Evolutionary conservation across 2,888 invertebrate genomes (phyloP), one percentile per base, ranked within the genome.

Genomic region (Melinaea menophilus): DNA sequence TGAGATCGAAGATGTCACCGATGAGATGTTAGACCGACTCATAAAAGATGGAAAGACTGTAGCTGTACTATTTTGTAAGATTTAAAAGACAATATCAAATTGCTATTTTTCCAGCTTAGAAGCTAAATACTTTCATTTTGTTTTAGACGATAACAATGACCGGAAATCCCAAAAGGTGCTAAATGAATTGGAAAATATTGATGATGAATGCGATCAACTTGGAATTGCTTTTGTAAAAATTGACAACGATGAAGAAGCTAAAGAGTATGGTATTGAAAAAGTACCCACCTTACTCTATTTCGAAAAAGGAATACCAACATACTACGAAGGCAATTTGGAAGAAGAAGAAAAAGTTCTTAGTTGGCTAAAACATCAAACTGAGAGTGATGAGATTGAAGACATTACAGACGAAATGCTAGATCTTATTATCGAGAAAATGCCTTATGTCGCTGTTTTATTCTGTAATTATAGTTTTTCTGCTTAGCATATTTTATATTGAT

Each of bases 321-420:
- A 94, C 73, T 95, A 95, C 76, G 94, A 93, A 92, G 97, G 97
- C 71, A 96, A 97, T 82, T 90, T 97, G 72, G 96, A 96, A 85
- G 96, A 97, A 74, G 97, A 97, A 83, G 96, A 97, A 70, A 96
- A 96, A 81, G 95, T 97, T 22, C 85, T 97, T 0, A 94, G 93
- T 73, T 97, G 97, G 97, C 92, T 97, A 35, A 95, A 94, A 73
- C 94, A 95, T 75, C 97, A 97, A 81, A 92, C 94, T 55, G 96
- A 95, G 74, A 95, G 93, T 73, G 97, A 98, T 82, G 96, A 97
- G 90, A 98, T 98, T 73, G 97, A 98, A 89, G 97, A 98, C 78
- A 95, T 98, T 63, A 98, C 97, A 22, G 97, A 97, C 82, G 97
- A 98, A 92, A 97, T 98, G 97, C 91, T 98, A 69, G 97, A 97